Percentiles rank a stretch among this genome's conserved stretches.
phyloP scores from a whole-genome alignment of 2,113 vertebrate genomes.

The Egretta garzetta region DNA sequence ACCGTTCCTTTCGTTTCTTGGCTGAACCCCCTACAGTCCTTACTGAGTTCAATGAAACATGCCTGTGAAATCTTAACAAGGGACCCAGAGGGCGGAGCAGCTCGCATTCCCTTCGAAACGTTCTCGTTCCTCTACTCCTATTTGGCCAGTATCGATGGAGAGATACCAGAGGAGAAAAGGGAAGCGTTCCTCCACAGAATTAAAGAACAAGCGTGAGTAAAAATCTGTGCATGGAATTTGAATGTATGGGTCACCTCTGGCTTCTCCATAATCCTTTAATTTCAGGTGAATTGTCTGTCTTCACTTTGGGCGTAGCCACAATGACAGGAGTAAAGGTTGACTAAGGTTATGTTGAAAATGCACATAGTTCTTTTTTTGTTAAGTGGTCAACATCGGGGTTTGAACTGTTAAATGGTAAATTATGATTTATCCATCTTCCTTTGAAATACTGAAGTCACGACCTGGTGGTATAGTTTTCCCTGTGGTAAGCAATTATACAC shows the following conservation, averaged over 20 bases:
- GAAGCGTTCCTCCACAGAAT: constrained; percentile 75
- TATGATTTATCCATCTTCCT: background rate
- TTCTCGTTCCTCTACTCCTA: constrained; percentile 85
- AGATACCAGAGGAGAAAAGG: constrained; percentile 59
- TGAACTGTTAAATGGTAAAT: background rate
- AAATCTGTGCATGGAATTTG: background rate
- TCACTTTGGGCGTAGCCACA: background rate
- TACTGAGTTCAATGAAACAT: constrained; percentile 81
- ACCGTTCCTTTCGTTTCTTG: background rate
- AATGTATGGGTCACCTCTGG: background rate
- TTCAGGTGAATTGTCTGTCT: background rate
- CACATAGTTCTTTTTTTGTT: background rate
- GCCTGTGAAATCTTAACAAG: constrained; percentile 87
- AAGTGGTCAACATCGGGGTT: background rate
- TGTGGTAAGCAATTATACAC: background rate
- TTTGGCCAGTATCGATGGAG: constrained; percentile 81
- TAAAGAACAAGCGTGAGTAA: constrained; percentile 74
- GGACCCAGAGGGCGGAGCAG: constrained; percentile 82
- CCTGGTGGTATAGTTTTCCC: background rate
- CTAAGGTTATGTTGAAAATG: background rate
- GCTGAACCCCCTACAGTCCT: constrained; percentile 61
- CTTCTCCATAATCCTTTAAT: background rate
- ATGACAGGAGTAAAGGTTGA: background rate
- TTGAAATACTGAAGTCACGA: background rate
- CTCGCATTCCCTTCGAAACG: constrained; percentile 78